A percentile compares a stretch with the other conserved stretches of the same genome.
These are phyloP conservation scores for Strix aluco DNA, from an alignment of 2,113 vertebrate species.

Conservation along the genomic window DNA sequence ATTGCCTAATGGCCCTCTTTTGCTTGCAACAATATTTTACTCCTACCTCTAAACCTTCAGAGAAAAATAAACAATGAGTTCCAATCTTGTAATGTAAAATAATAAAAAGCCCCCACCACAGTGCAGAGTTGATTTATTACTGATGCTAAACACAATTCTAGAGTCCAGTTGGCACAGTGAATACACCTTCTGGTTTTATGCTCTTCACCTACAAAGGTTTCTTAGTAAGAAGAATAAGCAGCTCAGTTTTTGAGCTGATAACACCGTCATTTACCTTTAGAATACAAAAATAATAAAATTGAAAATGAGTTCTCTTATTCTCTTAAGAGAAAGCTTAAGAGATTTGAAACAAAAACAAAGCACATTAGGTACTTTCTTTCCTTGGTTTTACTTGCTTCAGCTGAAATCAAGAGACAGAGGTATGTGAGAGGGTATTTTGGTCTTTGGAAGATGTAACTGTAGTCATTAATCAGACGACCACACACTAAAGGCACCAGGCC, in stretches of 20 bases:
- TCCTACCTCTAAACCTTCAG: conserved; percentile 55
- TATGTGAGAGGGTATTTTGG: background rate
- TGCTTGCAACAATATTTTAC: conserved; percentile 63
- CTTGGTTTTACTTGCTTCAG: background rate
- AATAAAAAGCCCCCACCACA: conserved; percentile 38
- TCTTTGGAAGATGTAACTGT: background rate
- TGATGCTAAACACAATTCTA: background rate
- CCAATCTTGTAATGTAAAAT: conserved; percentile 69
- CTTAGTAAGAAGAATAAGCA: background rate
- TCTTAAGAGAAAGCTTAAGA: background rate
- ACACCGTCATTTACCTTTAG: background rate
- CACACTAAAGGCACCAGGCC: background rate
- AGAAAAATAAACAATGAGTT: conserved; percentile 68
- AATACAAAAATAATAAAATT: background rate
- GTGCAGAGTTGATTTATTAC: conserved; percentile 51
- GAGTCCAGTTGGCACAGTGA: conserved; percentile 22
- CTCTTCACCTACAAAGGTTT: background rate
- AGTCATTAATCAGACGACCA: background rate
- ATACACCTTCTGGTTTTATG: background rate
- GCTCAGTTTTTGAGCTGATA: background rate
- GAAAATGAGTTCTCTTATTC: background rate
- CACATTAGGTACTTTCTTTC: background rate
- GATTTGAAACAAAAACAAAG: background rate
- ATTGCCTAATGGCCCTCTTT: conserved; percentile 60
- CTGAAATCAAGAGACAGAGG: background rate